phyloP scores from a whole-genome alignment of 1,140 invertebrate genomes.

The Drosophila virilis region DNA sequence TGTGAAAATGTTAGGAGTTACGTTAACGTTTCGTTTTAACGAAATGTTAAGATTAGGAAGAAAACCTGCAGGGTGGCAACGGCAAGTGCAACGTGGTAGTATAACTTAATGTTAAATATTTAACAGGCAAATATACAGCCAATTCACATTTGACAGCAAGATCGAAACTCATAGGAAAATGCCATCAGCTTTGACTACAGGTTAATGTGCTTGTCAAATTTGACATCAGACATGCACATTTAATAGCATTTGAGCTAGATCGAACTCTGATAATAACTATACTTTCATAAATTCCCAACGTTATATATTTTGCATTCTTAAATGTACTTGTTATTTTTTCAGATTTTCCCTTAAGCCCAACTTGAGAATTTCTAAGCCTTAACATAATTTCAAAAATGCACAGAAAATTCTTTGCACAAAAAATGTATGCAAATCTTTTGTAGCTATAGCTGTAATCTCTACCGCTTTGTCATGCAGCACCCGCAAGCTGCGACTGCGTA shows the following conservation, averaged over 20 bases:
- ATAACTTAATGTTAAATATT: too few relatives aligned
- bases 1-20: not conserved
- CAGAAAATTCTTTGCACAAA: slow-evolving; percentile 2
- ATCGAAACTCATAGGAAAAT: too few relatives aligned
- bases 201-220: not conserved
- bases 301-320: not conserved
- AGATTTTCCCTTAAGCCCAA: not conserved
- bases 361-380: not conserved
- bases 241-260: too few relatives aligned
- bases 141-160: too few relatives aligned
- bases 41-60: not conserved
- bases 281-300: too few relatives aligned
- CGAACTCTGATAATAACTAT: too few relatives aligned
- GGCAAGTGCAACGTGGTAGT: too few relatives aligned
- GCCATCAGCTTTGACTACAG: not conserved
- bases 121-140: too few relatives aligned
- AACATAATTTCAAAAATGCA: slow-evolving; percentile 3
- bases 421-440: slow-evolving; percentile 42
- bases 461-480: not conserved
- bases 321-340: not conserved
- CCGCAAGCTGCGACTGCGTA: not conserved
- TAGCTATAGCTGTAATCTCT: slow-evolving; percentile 14
- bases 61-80: not conserved
- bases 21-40: not conserved
- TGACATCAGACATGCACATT: not conserved